Conservation (phyloP, 92 coral and sea anemone genomes). For the Heliopora coerulea region DNA sequence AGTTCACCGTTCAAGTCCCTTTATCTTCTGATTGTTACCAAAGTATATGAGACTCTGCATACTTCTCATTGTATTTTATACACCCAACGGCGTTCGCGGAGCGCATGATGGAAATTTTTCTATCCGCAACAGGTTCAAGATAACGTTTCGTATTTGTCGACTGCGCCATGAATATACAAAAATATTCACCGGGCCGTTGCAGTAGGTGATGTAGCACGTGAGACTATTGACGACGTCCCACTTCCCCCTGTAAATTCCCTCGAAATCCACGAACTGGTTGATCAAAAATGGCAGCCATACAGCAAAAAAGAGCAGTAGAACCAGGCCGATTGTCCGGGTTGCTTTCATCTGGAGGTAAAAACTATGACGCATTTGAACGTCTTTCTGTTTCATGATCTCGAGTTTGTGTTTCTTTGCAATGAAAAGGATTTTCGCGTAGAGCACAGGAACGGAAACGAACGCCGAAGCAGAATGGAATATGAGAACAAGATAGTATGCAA, state of each 20-base stretch:
- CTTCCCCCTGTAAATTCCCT: background rate
- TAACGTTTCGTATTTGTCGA: conserved; percentile 19
- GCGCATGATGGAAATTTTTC: background rate
- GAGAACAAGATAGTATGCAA: background rate
- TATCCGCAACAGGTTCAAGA: background rate
- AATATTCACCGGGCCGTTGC: conserved; percentile 37
- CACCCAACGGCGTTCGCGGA: too few relatives aligned
- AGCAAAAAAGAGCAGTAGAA: conserved; percentile 1
- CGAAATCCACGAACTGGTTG: conserved; percentile 35
- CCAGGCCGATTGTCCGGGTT: conserved; percentile 23
- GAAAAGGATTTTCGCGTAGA: background rate
- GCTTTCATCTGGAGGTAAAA: conserved; percentile 30
- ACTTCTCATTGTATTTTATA: too few relatives aligned
- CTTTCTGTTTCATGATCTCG: conserved; percentile 16
- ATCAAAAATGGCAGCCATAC: conserved; percentile 26
- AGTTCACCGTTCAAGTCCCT: too few relatives aligned
- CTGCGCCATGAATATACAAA: conserved; percentile 22
- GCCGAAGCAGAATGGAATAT: conserved; percentile 10
- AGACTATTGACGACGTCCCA: conserved; percentile 25
- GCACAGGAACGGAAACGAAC: conserved; percentile 5
- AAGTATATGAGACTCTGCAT: too few relatives aligned
- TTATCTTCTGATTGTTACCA: too few relatives aligned
- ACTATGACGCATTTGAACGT: background rate
- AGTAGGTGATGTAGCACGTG: conserved; percentile 23
- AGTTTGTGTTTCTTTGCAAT: conserved; percentile 31